These are phyloP conservation scores for Natator depressus DNA, from an alignment of 2,113 vertebrate species.

Conservation along the genomic window DNA sequence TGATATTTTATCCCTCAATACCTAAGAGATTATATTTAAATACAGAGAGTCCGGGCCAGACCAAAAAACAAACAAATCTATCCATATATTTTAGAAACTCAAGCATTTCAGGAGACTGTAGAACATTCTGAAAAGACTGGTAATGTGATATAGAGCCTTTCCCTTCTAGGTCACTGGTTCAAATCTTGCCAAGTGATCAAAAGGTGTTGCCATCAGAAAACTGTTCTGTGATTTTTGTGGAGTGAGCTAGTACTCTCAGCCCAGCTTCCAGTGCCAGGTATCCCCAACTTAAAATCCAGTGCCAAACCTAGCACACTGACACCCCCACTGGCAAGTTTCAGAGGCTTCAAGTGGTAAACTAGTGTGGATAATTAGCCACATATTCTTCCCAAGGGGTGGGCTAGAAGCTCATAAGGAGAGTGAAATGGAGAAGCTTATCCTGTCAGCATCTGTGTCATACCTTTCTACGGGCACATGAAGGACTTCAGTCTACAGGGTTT, in stretches of 20 bases:
- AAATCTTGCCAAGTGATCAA: slow-evolving; percentile 44
- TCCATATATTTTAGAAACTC: not conserved
- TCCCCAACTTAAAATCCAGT: not conserved
- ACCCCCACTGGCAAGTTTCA: not conserved
- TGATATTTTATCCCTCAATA: not conserved
- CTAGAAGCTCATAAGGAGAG: not conserved
- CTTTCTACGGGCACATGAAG: not conserved
- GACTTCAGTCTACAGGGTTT: rapidly evolving
- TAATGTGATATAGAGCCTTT: not conserved
- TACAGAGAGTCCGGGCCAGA: not conserved
- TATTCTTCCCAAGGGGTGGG: not conserved
- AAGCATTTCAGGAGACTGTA: slow-evolving; percentile 35
- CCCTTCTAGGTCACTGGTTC: slow-evolving; percentile 7
- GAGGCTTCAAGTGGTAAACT: not conserved
- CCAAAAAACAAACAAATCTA: not conserved
- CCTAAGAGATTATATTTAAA: not conserved
- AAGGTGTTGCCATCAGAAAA: slow-evolving; percentile 54
- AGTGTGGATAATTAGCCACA: not conserved
- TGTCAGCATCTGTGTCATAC: not conserved
- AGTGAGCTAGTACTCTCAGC: not conserved
- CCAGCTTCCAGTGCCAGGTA: slow-evolving; percentile 25
- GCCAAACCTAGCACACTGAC: not conserved
- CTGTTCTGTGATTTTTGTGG: slow-evolving; percentile 27
- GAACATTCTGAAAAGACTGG: slow-evolving; percentile 30
- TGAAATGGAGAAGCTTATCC: not conserved